These are phyloP conservation scores for Larimichthys crocea DNA, from an alignment of 2,113 vertebrate species.

Conservation along the genomic window DNA sequence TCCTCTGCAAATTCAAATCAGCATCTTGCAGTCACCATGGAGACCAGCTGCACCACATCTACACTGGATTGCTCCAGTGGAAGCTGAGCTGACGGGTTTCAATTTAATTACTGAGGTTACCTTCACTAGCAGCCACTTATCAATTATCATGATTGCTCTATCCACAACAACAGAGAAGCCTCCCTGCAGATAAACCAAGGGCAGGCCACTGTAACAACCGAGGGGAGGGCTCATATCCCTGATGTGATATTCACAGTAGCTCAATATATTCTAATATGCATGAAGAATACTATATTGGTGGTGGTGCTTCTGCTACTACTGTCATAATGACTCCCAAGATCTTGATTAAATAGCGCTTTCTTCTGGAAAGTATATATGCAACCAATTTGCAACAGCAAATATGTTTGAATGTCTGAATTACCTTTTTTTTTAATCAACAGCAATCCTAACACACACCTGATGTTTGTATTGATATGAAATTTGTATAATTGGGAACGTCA, in stretches of 20 bases:
- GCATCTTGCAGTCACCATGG: slow-evolving; percentile 61
- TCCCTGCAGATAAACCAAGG: slow-evolving; percentile 7
- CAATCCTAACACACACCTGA: no score
- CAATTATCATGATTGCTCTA: slow-evolving; percentile 45
- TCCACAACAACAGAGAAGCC: slow-evolving; percentile 26
- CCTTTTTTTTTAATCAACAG: not conserved
- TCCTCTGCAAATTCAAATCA: slow-evolving; percentile 36
- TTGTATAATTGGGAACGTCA: no score
- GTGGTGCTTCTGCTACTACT: not conserved
- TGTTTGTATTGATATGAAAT: no score
- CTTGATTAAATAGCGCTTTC: not conserved
- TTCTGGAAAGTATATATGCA: not conserved
- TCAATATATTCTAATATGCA: slow-evolving; percentile 8
- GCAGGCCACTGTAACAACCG: not conserved
- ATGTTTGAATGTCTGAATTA: not conserved
- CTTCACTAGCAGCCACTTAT: slow-evolving; percentile 48
- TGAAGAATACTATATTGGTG: not conserved
- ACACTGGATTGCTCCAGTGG: not conserved
- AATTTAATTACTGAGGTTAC: slow-evolving; percentile 57
- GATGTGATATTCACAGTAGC: not conserved
- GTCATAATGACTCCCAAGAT: not conserved
- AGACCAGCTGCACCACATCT: slow-evolving; percentile 46
- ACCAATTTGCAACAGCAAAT: not conserved
- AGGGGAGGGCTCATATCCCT: slow-evolving; percentile 13
- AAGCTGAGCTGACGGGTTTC: slow-evolving; percentile 45